A percentile compares a stretch with the other conserved stretches of the same genome.
These are phyloP conservation scores for Stegophylla sp. DNA, from an alignment of 2,888 invertebrate genomes.

Conservation along the genomic window DNA sequence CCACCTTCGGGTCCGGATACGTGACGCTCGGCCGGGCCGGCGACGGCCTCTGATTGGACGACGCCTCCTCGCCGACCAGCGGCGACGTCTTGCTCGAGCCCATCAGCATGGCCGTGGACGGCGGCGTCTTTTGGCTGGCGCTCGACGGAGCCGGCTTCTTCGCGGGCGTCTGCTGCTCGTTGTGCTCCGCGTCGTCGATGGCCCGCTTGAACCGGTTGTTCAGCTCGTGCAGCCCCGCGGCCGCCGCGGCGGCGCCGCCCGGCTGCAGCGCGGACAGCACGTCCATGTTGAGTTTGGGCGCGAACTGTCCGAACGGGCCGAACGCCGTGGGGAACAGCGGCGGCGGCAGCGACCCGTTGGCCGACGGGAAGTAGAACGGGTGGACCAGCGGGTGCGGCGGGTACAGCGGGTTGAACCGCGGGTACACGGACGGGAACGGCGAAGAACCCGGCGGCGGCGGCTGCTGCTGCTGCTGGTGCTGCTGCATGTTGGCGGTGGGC, in stretches of 20 bases:
- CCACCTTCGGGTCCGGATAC: constrained; percentile 47
- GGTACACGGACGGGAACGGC: constrained; percentile 68
- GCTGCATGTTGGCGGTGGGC: constrained; percentile 59
- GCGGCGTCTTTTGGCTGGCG: constrained; percentile 15
- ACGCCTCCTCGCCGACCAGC: constrained; percentile 73
- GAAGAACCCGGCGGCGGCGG: constrained; percentile 63
- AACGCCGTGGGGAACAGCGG: constrained; percentile 41
- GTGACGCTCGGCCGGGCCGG: constrained; percentile 70
- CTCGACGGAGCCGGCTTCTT: neutral
- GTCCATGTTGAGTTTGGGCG: constrained; percentile 45
- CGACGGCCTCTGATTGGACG: constrained; percentile 72
- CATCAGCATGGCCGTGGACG: constrained; percentile 12
- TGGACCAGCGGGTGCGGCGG: constrained; percentile 42
- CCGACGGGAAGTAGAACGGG: constrained; percentile 41
- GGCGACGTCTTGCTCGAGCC: constrained; percentile 71
- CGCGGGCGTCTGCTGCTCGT: constrained; percentile 7
- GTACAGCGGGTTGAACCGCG: constrained; percentile 37
- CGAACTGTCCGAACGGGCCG: constrained; percentile 29
- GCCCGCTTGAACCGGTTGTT: constrained; percentile 20
- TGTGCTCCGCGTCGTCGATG: neutral
- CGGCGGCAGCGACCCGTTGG: constrained; percentile 40
- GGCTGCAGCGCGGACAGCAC: neutral
- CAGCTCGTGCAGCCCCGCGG: neutral
- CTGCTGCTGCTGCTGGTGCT: constrained; percentile 62
- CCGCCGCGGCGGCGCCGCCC: no score